Base-by-base conservation (phyloP, 2,888 invertebrate genomes). In the Amorpha juglandis region DNA sequence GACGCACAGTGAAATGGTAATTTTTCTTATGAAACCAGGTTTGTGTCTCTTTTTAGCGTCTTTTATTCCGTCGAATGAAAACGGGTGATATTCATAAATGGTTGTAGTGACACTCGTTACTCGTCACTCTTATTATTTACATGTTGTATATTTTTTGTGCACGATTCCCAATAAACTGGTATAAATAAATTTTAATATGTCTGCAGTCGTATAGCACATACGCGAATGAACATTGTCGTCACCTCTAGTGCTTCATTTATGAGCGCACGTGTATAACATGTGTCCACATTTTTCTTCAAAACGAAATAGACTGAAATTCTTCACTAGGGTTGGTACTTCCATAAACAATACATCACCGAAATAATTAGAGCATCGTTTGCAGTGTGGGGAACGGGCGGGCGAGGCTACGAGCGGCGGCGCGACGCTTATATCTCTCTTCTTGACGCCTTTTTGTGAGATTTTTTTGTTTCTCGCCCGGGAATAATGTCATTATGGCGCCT, bases 401-500 rank as follows among this genome's bases (percentile, higher is more conserved):
- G 78, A 73, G 73, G 42, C 74, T 78, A 74, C 77, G 74, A 75
- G 68, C 74, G 78, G 74, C 74, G 75, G 73, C 77, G 80, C 78
- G 82, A 79, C 83, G 77, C 77, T 84, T 81, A 78, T 87, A 82
- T 84, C 82, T 85, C 82, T 83, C 82, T 88, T 84, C 86, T 86
- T 90, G 90, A 85, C 89, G 88, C 85, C 84, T 92, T 93, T 92
- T 92, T 90, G 87, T 87, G 73, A 73, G 71, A 78, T 84, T 89
- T 90, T 86, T 91, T 91, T 90, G 88, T 88, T 91, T 89, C 87
- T 86, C 90, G 84, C 84, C 81, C 91, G 89, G 87, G 90, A 91
- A 92, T 92, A 92, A 93, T 92, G 91, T 91, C 93, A 91, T 93
- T 92, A 92, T 88, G 92, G 89, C 91, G 91, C 91, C 92, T 92